Evolutionary conservation across 2,797 vertebrate species (phyloP).

Genomic region (Hybognathus amarus): DNA sequence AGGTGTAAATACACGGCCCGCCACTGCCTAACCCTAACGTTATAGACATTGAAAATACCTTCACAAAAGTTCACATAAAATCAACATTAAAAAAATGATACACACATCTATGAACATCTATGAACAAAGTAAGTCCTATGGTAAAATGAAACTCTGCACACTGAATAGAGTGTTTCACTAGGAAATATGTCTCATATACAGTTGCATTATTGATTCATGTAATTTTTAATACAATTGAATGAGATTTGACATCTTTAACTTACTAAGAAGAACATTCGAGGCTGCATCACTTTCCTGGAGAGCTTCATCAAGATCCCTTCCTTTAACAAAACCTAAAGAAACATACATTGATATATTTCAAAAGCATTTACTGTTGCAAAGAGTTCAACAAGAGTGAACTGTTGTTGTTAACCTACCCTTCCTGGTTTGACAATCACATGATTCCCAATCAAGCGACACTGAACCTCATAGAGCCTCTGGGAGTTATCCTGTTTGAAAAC

Average conservation of each 20-base stretch:
- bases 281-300: conserved; percentile 96
- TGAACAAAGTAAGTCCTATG: background rate
- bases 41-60: too few relatives aligned
- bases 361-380: background rate
- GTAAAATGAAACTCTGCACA: background rate
- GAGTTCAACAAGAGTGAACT: background rate
- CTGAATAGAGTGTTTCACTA: background rate
- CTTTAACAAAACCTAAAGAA: conserved; percentile 88
- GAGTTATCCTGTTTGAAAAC: conserved; percentile 87
- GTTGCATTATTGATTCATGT: background rate
- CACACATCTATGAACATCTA: background rate
- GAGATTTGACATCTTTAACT: conserved; percentile 5
- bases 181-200: background rate
- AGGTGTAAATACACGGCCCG: too few relatives aligned
- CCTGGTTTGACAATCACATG: conserved; percentile 94
- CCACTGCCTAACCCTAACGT: too few relatives aligned
- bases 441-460: conserved; percentile 88
- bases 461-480: conserved; percentile 95
- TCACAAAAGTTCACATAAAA: background rate
- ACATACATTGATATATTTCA: background rate
- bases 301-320: conserved; percentile 95
- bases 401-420: conserved; percentile 76
- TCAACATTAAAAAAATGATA: background rate
- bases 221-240: background rate
- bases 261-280: conserved; percentile 97